Evolutionary conservation across 2,797 vertebrate species (phyloP).

Genomic region (Crenichthys baileyi): DNA sequence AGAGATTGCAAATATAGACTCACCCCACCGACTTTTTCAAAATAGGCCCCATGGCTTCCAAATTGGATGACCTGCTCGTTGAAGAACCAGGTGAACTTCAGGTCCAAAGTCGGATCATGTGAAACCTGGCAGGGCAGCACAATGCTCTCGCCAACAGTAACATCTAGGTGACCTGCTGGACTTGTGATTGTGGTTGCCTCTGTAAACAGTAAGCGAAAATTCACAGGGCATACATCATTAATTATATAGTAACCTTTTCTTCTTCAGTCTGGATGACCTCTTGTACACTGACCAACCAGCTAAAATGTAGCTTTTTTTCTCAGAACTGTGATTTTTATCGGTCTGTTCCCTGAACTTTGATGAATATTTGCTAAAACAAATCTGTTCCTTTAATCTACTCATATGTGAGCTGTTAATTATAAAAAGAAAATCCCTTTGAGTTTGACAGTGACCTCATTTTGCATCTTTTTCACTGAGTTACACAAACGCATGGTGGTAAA

Average conservation of each 20-base stretch:
- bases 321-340: neutral
- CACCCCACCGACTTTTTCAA: constrained; percentile 95
- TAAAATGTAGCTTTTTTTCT: neutral
- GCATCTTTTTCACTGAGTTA: constrained; percentile 35
- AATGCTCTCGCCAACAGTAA: constrained; percentile 94
- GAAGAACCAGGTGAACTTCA: constrained; percentile 94
- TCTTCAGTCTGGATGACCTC: neutral
- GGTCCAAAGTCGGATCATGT: constrained; percentile 90
- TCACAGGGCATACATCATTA: constrained; percentile 1
- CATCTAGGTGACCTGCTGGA: constrained; percentile 91
- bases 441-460: constrained; percentile 36
- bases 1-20: constrained; percentile 56
- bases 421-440: constrained; percentile 53
- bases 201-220: constrained; percentile 56
- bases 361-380: constrained; percentile 39
- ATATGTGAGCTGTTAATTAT: constrained; percentile 33
- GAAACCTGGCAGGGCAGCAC: constrained; percentile 94
- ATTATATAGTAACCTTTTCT: neutral
- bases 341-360: constrained; percentile 18
- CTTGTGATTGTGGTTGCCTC: constrained; percentile 91
- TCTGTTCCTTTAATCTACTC: constrained; percentile 18
- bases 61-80: constrained; percentile 94
- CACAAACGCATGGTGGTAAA: constrained; percentile 23
- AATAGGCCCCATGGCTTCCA: constrained; percentile 90
- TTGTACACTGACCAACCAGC: neutral